Evolutionary conservation across 2,113 vertebrate genomes (phyloP), one percentile per base, ranked within the genome.

Genomic region (Mola mola): DNA sequence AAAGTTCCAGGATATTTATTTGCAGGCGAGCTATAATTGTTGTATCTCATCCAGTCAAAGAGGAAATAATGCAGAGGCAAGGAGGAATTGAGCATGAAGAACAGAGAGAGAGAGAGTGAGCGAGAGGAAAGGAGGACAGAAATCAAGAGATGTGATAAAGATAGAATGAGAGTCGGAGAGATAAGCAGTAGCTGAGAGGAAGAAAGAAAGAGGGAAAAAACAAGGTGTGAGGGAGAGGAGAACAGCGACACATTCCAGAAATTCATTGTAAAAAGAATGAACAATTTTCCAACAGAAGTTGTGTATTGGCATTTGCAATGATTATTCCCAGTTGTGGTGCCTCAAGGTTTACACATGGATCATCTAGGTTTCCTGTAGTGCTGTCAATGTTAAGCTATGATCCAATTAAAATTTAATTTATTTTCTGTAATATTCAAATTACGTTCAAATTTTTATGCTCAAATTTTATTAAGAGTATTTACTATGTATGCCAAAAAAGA

Each of bases 1-100:
- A 42, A 71, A 73, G 62, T 67, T 57, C 48, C 50, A 68, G 58
- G 71, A 72, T 83, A 78, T 80, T 86, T 87, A 78, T 88, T 87
- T 75, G 66, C 52, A 71, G 44, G 52, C 5, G 2, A 49, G 58
- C 40, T 36, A 71, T 66, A 76, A 83, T 83, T 49, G 53, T 16
- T 0, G 20, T 67, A 68, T 68, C 43, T 72, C 65, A 78, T 31
- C 13, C 24, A 50, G 40, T 19, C 47, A 58, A 63, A 41, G 52
- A 82, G 61, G 67, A 79, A 80, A 66, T 66, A 56, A 68, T 57
- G 4, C 51, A 34, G 48, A 10, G 50, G 56, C 59, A 48, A 57
- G 41, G 48, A 75, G 59, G 67, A 82, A 71, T 69, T 50, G 19
- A 55, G 52, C 10, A 43, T n/a, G 15, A 38, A 49, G 52, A 49